Conservation (phyloP, 2,797 vertebrate species). For the Odontamblyopus rebecca region DNA sequence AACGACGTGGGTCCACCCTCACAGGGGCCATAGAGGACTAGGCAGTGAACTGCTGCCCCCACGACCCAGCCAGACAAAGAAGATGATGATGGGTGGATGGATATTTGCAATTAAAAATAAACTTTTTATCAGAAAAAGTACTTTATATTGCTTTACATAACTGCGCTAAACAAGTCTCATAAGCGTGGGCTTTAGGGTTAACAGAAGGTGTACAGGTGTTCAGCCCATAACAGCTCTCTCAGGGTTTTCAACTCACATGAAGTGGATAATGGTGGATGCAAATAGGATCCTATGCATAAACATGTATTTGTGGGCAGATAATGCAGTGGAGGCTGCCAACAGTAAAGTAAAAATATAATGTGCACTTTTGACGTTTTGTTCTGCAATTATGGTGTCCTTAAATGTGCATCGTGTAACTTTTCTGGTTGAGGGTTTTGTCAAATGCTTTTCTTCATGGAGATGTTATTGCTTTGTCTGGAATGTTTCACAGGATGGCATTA, state of each 20-base stretch:
- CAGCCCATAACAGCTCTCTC: neutral
- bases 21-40: too few relatives aligned
- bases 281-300: slow-evolving; percentile 9
- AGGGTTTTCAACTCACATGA: neutral
- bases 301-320: neutral
- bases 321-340: neutral
- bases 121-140: neutral
- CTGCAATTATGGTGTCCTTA: neutral
- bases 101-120: too few relatives aligned
- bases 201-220: slow-evolving; percentile 1
- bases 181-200: neutral
- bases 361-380: neutral
- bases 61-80: too few relatives aligned
- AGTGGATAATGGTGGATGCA: slow-evolving; percentile 1
- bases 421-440: too few relatives aligned
- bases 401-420: neutral
- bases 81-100: too few relatives aligned
- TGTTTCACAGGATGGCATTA: too few relatives aligned
- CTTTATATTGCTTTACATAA: neutral
- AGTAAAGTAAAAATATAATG: neutral
- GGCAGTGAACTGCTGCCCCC: too few relatives aligned
- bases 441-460: too few relatives aligned
- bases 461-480: too few relatives aligned
- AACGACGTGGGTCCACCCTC: too few relatives aligned
- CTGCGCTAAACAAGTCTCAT: neutral